Conservation (phyloP, 2,888 invertebrate genomes). For the Cephus spinipes region DNA sequence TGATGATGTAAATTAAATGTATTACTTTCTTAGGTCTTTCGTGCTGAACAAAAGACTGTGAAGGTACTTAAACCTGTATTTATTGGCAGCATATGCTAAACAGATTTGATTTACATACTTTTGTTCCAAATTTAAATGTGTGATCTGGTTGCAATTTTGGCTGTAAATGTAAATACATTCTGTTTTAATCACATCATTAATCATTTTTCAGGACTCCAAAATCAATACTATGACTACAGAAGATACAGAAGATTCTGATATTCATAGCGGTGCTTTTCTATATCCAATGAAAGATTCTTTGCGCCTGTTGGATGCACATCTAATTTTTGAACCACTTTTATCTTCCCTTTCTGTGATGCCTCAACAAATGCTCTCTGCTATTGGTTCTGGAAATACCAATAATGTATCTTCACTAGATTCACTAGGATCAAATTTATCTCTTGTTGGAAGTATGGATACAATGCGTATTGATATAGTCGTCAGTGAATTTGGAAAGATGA, state of each 20-base stretch:
- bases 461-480: slow-evolving; percentile 95
- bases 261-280: slow-evolving; percentile 72
- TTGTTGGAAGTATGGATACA: slow-evolving; percentile 86
- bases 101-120: background rate
- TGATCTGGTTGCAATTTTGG: slow-evolving; percentile 7
- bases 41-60: slow-evolving; percentile 58
- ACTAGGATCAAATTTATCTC: slow-evolving; percentile 86
- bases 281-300: slow-evolving; percentile 87
- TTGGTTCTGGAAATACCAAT: slow-evolving; percentile 68
- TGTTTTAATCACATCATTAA: background rate
- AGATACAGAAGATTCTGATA: slow-evolving; percentile 63
- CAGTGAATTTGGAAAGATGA: slow-evolving; percentile 82
- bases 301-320: slow-evolving; percentile 89
- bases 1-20: slow-evolving; percentile 3
- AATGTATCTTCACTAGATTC: slow-evolving; percentile 83
- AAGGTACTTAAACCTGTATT: slow-evolving; percentile 50
- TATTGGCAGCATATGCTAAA: background rate
- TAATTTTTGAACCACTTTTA: slow-evolving; percentile 92
- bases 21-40: slow-evolving; percentile 56
- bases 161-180: background rate
- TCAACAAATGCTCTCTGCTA: slow-evolving; percentile 79
- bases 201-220: slow-evolving; percentile 60
- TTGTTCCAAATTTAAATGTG: background rate
- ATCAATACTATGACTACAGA: slow-evolving; percentile 66
- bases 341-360: slow-evolving; percentile 92